These are phyloP conservation scores for Porites divaricata DNA, from an alignment of 92 coral and sea anemone species.

Conservation along the genomic window DNA sequence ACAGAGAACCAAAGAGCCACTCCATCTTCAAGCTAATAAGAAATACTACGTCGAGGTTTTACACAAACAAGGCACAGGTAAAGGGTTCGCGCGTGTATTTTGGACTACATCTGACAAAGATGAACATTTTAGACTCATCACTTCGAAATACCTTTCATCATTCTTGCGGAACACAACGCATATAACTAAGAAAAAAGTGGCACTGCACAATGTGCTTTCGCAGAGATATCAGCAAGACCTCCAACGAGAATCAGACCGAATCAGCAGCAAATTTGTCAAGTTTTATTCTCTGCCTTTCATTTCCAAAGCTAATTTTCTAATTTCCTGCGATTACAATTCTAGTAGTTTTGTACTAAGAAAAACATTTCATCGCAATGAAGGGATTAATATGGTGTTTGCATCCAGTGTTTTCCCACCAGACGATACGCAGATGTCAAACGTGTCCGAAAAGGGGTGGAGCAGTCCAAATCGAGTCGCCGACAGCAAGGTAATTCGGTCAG, in stretches of 20 bases:
- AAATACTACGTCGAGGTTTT: constrained; percentile 53
- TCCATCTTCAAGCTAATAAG: neutral
- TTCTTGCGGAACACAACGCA: neutral
- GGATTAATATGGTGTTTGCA: neutral
- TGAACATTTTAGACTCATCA: constrained; percentile 37
- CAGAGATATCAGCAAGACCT: neutral
- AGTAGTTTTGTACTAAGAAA: neutral
- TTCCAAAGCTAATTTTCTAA: neutral
- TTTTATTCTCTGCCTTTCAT: constrained; percentile 25
- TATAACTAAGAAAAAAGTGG: neutral
- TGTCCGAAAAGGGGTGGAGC: neutral
- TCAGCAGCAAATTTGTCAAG: neutral
- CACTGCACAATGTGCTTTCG: neutral
- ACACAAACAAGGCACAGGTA: constrained; percentile 40
- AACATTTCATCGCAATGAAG: neutral
- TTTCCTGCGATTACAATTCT: constrained; percentile 11
- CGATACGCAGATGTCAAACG: neutral
- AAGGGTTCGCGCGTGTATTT: constrained; percentile 17
- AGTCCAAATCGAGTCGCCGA: neutral
- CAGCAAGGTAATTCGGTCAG: neutral
- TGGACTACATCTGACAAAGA: constrained; percentile 41
- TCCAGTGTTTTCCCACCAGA: constrained; percentile 12
- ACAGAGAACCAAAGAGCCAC: neutral
- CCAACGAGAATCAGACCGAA: neutral
- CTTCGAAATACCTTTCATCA: constrained; percentile 23